These are phyloP conservation scores for Euwallacea fornicatus DNA, from an alignment of 1,140 invertebrate species.

Conservation along the genomic window DNA sequence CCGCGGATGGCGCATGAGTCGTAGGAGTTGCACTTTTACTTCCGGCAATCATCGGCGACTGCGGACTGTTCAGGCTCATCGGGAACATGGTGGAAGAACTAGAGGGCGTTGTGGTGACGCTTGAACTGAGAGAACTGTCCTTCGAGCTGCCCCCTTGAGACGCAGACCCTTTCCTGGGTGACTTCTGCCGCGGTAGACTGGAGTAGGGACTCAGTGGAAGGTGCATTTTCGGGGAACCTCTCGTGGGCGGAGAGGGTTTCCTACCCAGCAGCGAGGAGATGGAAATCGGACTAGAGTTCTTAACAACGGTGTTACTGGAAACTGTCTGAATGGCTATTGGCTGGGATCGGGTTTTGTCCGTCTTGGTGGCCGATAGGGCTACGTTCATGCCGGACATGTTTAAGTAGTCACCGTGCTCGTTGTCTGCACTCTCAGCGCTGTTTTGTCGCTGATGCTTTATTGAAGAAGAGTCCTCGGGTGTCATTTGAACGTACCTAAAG, in stretches of 20 bases:
- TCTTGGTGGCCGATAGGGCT: constrained; percentile 30
- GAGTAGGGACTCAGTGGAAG: constrained; percentile 49
- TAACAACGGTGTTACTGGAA: constrained; percentile 19
- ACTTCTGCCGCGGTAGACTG: constrained; percentile 50
- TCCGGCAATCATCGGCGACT: constrained; percentile 56
- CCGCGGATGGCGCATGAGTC: constrained; percentile 20
- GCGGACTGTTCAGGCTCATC: constrained; percentile 62
- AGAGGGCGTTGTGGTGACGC: constrained; percentile 56
- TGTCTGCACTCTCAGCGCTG: constrained; percentile 44
- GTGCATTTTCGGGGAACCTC: constrained; percentile 54
- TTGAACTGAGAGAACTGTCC: constrained; percentile 52
- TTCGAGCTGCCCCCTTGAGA: constrained; percentile 47
- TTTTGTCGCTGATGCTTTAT: constrained; percentile 43
- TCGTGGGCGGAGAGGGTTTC: constrained; percentile 53
- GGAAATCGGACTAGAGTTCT: constrained; percentile 41
- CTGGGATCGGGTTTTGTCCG: constrained; percentile 58
- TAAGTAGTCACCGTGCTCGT: constrained; percentile 52
- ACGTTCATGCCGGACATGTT: constrained; percentile 47
- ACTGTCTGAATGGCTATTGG: constrained; percentile 61
- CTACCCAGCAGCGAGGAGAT: constrained; percentile 36
- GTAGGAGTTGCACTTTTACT: constrained; percentile 47
- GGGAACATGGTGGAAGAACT: constrained; percentile 63
- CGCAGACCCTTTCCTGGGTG: constrained; percentile 14
- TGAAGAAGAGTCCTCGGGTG: constrained; percentile 43
- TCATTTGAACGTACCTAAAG: constrained; percentile 63